Percentiles rank a stretch among this genome's conserved stretches.
phyloP scores from a whole-genome alignment of 1,140 invertebrate species.

The Idris sp. region DNA sequence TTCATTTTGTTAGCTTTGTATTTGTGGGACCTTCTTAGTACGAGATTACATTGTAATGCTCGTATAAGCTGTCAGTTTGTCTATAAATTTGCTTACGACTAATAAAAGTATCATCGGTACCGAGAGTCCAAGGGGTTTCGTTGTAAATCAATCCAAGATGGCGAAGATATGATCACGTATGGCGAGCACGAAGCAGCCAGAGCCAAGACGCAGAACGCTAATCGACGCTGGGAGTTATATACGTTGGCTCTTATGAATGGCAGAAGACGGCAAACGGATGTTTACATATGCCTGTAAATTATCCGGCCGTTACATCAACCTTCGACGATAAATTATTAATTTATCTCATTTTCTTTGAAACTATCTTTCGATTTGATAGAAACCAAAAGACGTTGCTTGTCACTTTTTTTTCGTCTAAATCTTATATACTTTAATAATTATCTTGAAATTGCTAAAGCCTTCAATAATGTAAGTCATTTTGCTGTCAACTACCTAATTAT shows the following conservation, averaged over 20 bases:
- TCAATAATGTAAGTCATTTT: too few species aligned
- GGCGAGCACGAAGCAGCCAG: slow-evolving; percentile 38
- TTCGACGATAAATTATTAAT: slow-evolving; percentile 64
- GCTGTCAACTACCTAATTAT: slow-evolving; percentile 23
- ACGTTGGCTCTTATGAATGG: slow-evolving; percentile 63
- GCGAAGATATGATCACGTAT: slow-evolving; percentile 65
- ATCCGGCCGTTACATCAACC: slow-evolving; percentile 58
- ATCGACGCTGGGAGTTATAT: slow-evolving; percentile 65
- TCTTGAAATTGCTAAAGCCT: too few species aligned
- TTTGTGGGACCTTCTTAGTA: slow-evolving; percentile 60
- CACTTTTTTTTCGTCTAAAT: too few species aligned
- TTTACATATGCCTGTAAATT: slow-evolving; percentile 67
- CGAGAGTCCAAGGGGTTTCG: slow-evolving; percentile 51
- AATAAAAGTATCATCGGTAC: slow-evolving; percentile 67
- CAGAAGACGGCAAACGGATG: slow-evolving; percentile 64
- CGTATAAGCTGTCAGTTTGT: slow-evolving; percentile 64
- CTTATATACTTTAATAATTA: too few species aligned
- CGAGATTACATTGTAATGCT: slow-evolving; percentile 65
- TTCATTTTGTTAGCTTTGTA: slow-evolving; percentile 57
- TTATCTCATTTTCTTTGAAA: slow-evolving; percentile 56
- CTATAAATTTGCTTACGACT: slow-evolving; percentile 64
- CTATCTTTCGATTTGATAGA: slow-evolving; percentile 9
- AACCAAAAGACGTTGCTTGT: not conserved
- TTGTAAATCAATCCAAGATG: slow-evolving; percentile 67
- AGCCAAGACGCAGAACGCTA: slow-evolving; percentile 56